Evolutionary conservation across 2,888 invertebrate genomes (phyloP), one percentile per base, ranked within the genome.

Genomic region (Parelbella ahira): DNA sequence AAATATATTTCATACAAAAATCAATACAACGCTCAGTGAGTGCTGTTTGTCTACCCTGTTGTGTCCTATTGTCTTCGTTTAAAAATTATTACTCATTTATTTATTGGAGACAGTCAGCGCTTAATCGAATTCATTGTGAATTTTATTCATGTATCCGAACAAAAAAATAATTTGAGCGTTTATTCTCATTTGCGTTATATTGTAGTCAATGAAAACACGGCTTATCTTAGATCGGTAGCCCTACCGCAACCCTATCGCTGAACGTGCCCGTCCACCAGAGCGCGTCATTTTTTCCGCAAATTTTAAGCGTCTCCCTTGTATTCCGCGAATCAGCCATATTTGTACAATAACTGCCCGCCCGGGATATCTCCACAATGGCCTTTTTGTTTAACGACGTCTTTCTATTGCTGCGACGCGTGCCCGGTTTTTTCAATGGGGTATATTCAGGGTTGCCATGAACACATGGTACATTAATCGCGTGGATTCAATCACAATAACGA

Each of bases 371-470:
- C 59, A 76, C 75, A 78, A 78, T 74, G 61, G 69, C 65, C 72
- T 68, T 66, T 83, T 80, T 81, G 83, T 80, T 84, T 83, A 84
- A 84, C 80, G 80, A 80, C 76, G 65, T 79, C 68, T 80, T 73
- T 79, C 71, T 77, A 68, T 74, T 65, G 71, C 64, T 59, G 60
- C 56, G 58, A 56, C 69, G 72, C 75, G 81, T 78, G 79, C 68
- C 65, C 63, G 58, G 68, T 68, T 72, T 74, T 74, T 70, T 69
- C 62, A 74, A 77, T 75, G 61, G 68, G 66, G 55, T 54, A 68
- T 47, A 60, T 73, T 45, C 45, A 48, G 48, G 48, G 48, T 45
- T 45, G 42, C 37, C 37, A 36, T 43, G 45, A 34, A 36, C 36
- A 43, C 48, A 48, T 43, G 48, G 37, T 48, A 48, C 58, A 64